Base-by-base conservation (phyloP, 2,113 vertebrate species). In the Corythaeola cristata region DNA sequence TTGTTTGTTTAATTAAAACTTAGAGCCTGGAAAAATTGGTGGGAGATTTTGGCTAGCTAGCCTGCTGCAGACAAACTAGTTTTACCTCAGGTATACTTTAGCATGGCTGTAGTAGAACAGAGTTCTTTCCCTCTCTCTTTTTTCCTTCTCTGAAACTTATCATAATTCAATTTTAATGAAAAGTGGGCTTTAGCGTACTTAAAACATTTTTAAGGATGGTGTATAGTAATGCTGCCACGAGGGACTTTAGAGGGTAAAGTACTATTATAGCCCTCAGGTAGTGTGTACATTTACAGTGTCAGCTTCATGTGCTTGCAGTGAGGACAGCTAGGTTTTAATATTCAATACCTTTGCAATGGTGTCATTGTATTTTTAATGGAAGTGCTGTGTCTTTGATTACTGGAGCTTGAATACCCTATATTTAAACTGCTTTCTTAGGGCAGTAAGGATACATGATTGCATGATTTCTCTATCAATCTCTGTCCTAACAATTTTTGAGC, bases 351-450 rank as follows among this genome's bases (percentile, higher is more conserved):
- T 80, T 76, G 47, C 73, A 83, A 63, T 80, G 47, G 39, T 76
- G 73, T 87, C 18, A 62, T 77, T 93, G 41, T 87, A 80, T 84
- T 92, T 94, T 90, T 92, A 76, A 80, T 75, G 47, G 20, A 96
- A 87, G 28, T 75, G 22, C 22, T 41, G 22, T 53, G 41, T 83
- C 80, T 91, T 85, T 80, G 52, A 80, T 84, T 94, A 76, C 58
- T 71, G 58, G 18, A 84, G 15, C 66, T 75, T 30, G 63, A 89
- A 76, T 52, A 58, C 23, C 9, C 17, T 62, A 4, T 89, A 52
- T 64, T 80, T 89, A 35, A 68, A 28, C 55, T 78, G 55, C 30
- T 93, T 93, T 63, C 60, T 78, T 73, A 63, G 11, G 56, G 44
- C n/a, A 69, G n/a, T 64, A 82, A 69, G 62, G 28, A 28, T 77